A percentile compares a stretch with the other conserved stretches of the same genome.
phyloP scores from a whole-genome alignment of 2,113 vertebrate genomes.

The Xenopus laevis region DNA sequence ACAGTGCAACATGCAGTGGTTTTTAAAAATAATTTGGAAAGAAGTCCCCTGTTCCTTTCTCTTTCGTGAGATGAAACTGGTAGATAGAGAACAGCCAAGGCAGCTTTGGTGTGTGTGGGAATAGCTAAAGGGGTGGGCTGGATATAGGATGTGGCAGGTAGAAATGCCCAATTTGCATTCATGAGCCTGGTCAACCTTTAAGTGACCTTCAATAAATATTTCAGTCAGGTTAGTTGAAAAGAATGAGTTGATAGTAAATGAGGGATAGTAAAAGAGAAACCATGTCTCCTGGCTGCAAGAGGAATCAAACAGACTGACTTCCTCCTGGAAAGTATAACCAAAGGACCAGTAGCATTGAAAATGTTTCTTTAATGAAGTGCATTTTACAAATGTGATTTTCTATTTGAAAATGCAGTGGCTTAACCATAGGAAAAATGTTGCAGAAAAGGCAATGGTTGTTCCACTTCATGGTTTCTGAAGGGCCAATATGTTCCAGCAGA shows the following conservation, averaged over 20 bases:
- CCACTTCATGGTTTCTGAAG: too few species aligned
- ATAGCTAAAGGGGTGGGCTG: constrained; percentile 35
- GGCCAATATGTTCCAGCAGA: too few species aligned
- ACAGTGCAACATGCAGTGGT: too few species aligned
- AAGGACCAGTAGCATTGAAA: too few species aligned
- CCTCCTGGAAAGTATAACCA: neutral
- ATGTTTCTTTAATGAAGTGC: too few species aligned
- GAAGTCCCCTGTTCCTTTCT: neutral
- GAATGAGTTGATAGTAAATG: constrained; percentile 3
- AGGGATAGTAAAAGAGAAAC: constrained; percentile 1
- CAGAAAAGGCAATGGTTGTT: too few species aligned
- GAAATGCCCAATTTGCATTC: constrained; percentile 42
- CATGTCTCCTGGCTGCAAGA: constrained; percentile 2
- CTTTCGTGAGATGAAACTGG: neutral
- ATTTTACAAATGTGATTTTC: too few species aligned
- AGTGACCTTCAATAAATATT: constrained; percentile 33
- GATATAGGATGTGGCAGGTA: constrained; percentile 40
- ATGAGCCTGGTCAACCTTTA: constrained; percentile 39
- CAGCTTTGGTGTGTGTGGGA: constrained; percentile 14
- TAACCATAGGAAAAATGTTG: too few species aligned
- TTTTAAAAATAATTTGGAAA: neutral
- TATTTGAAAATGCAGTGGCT: too few species aligned
- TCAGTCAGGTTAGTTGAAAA: constrained; percentile 12
- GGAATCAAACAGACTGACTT: constrained; percentile 7
- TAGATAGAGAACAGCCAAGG: neutral